phyloP scores from a whole-genome alignment of 64 coral and sea anemone species.

The Dendrophyllia cribrosa region DNA sequence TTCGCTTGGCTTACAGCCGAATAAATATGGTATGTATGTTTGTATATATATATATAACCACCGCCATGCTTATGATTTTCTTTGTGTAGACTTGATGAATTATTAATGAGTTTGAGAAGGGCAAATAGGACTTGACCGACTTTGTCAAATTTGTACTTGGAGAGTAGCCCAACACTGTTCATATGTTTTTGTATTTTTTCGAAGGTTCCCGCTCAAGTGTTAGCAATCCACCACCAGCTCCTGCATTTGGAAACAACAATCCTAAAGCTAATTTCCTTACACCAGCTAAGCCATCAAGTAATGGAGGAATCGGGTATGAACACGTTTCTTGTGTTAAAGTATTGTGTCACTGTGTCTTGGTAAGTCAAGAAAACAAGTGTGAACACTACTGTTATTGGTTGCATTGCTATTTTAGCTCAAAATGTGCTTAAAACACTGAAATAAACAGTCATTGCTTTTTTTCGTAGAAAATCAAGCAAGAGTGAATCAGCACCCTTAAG shows the following conservation, averaged over 20 bases:
- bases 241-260: slow-evolving; percentile 30
- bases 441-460: not conserved
- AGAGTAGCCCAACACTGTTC: too few species aligned
- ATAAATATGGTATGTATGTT: too few species aligned
- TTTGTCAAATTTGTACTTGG: too few species aligned
- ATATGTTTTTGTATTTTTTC: not conserved
- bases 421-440: too few species aligned
- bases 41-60: too few species aligned
- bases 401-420: too few species aligned
- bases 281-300: slow-evolving; percentile 25
- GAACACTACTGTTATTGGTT: not conserved
- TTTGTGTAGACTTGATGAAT: too few species aligned
- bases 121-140: too few species aligned
- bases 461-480: slow-evolving; percentile 40
- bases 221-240: slow-evolving; percentile 11
- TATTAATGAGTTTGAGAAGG: too few species aligned
- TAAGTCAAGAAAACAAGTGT: too few species aligned
- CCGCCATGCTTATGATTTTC: too few species aligned
- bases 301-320: slow-evolving; percentile 7
- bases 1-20: too few species aligned
- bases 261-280: slow-evolving; percentile 17
- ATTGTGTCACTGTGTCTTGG: not conserved
- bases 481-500: slow-evolving; percentile 14
- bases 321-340: not conserved
- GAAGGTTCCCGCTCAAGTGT: not conserved